phyloP scores from a whole-genome alignment of 2,113 vertebrate species.

The Merops nubicus region DNA sequence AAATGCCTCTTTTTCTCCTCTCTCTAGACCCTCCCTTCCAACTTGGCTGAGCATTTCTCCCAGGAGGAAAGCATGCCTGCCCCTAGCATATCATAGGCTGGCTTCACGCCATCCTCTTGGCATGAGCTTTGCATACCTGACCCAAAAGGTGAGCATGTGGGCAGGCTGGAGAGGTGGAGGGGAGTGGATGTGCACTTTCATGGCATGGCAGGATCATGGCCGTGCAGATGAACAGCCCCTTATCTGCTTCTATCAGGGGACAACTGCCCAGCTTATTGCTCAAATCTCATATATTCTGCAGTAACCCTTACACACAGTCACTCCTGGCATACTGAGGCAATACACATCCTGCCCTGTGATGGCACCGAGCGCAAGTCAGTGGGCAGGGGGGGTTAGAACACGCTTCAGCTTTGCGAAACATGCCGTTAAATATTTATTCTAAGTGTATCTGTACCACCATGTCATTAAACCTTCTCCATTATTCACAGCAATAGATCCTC shows the following conservation, averaged over 20 bases:
- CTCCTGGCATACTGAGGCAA: neutral
- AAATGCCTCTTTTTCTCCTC: slow-evolving; percentile 19
- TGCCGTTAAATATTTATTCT: slow-evolving; percentile 48
- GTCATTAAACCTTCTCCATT: slow-evolving; percentile 54
- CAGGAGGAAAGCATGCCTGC: neutral
- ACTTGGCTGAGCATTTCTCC: neutral
- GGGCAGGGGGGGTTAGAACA: neutral
- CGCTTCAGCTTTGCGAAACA: slow-evolving; percentile 42
- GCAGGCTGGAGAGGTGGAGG: neutral
- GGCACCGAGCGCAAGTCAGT: neutral
- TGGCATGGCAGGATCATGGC: neutral
- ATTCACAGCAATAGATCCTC: slow-evolving; percentile 40
- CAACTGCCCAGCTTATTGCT: neutral
- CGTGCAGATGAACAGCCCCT: neutral
- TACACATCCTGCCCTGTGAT: neutral
- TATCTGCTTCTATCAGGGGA: neutral
- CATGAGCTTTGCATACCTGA: neutral
- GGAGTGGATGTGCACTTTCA: neutral
- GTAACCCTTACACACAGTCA: neutral
- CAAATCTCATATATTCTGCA: neutral
- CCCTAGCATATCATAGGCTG: neutral
- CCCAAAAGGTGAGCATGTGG: neutral
- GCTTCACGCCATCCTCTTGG: neutral
- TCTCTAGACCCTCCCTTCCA: neutral
- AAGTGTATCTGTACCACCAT: slow-evolving; percentile 25